phyloP scores from a whole-genome alignment of 2,797 vertebrate genomes.

The Sebastiscus albofasciatus region DNA sequence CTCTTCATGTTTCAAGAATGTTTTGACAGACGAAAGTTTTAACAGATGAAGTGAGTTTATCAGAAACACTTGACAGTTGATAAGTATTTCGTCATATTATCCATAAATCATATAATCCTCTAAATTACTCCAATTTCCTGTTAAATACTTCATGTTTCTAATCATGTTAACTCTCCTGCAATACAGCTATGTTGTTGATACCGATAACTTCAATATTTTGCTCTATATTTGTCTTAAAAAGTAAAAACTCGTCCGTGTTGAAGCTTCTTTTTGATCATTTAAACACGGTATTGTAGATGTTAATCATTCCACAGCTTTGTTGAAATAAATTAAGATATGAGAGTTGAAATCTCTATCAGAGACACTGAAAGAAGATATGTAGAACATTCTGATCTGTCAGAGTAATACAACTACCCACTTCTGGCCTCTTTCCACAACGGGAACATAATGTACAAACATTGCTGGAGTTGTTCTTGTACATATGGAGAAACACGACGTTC shows the following conservation, averaged over 20 bases:
- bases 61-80: background rate
- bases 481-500: background rate
- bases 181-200: background rate
- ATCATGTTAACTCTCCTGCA: background rate
- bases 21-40: conserved; percentile 17
- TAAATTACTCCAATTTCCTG: background rate
- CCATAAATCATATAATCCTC: background rate
- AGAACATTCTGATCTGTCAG: background rate
- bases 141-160: background rate
- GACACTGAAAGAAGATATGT: background rate
- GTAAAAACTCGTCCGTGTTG: background rate
- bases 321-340: background rate
- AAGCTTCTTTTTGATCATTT: background rate
- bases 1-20: conserved; percentile 9
- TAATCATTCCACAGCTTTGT: background rate
- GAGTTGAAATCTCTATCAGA: background rate
- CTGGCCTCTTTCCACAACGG: conserved; percentile 10
- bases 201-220: background rate
- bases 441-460: conserved; percentile 45
- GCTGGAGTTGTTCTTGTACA: conserved; percentile 1
- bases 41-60: conserved; percentile 22
- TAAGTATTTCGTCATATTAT: background rate
- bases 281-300: background rate
- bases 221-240: background rate
- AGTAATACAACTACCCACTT: background rate